Evolutionary conservation across 2,797 vertebrate species (phyloP), one percentile per base, ranked within the genome.

Genomic region (Peromyscus aztecus): DNA sequence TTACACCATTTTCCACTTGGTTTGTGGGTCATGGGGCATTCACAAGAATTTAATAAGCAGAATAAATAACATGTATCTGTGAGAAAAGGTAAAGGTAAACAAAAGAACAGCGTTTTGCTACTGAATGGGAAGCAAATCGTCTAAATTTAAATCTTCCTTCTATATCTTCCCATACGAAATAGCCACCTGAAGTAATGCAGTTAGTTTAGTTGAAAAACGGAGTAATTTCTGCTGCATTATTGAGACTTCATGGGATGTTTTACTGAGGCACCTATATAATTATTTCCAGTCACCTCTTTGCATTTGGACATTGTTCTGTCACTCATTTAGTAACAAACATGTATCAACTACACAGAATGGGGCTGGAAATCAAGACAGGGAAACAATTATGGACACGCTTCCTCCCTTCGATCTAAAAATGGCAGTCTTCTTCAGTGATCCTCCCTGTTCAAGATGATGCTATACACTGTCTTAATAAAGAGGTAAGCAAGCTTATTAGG

Each of bases 381-480:
- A 71, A 94, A 40, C 3, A 91, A 92, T 67, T 57, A 0, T n/a
- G 89, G n/a, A 27, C 31, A 78, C n/a, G 85, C 17, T 84, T 75
- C 34, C 52, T 90, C 37, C 69, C 57, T 94, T 95, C 27, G 16
- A 0, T 76, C n/a, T 83, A 92, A 95, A 95, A 80, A 59, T 2
- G 73, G 1, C 43, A 89, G 0, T 69, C 31, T 90, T 91, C 81
- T 88, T 92, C 89, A 80, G 43, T 89, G 57, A 76, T 71, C 40
- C 5, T 90, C 85, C 16, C 34, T 65, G 37, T 59, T 88, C 24
- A 86, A 69, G 80, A 76, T 55, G 76, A 85, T 14, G 34, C 49
- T 93, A 40, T 71, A 37, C n/a, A n/a, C 65, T 89, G 37, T 17
- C 55, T 90, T 95, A 90, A 96, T 94, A 92, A 95, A 29, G 37